Evolutionary conservation across 2,113 vertebrate genomes (phyloP).

Genomic region (Ivindomyrus marchei): DNA sequence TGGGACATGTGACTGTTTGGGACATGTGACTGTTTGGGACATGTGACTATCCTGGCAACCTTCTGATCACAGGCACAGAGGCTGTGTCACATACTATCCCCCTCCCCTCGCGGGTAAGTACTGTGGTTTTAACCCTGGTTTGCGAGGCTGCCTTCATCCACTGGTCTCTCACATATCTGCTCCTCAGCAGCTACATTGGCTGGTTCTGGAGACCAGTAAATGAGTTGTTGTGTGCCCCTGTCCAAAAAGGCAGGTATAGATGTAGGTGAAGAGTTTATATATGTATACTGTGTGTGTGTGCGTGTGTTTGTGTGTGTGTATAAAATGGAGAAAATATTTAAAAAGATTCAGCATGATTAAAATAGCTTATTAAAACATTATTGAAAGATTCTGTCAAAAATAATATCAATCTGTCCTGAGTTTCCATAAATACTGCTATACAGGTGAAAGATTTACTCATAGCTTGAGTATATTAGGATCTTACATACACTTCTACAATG

Average conservation of each 20-base stretch:
- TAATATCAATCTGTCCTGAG: not conserved
- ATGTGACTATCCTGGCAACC: not conserved
- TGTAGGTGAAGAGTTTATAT: not conserved
- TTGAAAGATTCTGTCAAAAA: not conserved
- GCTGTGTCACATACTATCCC: not conserved
- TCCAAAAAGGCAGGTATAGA: not conserved
- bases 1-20: too few species aligned
- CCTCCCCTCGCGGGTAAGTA: not conserved
- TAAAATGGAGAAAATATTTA: not conserved
- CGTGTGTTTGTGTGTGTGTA: too few species aligned
- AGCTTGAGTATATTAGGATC: not conserved
- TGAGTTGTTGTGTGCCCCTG: not conserved
- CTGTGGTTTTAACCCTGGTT: not conserved
- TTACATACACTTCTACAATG: not conserved
- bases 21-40: too few species aligned
- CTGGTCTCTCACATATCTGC: not conserved
- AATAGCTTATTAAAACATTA: not conserved
- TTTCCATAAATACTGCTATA: not conserved
- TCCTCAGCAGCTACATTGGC: not conserved
- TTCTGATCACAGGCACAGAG: not conserved
- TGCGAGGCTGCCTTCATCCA: not conserved
- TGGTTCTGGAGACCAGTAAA: not conserved
- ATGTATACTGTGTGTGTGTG: too few species aligned
- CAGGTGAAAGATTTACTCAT: not conserved
- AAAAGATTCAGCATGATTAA: not conserved